Conservation (phyloP, 1,140 invertebrate species). For the Heliconius hermathena region DNA sequence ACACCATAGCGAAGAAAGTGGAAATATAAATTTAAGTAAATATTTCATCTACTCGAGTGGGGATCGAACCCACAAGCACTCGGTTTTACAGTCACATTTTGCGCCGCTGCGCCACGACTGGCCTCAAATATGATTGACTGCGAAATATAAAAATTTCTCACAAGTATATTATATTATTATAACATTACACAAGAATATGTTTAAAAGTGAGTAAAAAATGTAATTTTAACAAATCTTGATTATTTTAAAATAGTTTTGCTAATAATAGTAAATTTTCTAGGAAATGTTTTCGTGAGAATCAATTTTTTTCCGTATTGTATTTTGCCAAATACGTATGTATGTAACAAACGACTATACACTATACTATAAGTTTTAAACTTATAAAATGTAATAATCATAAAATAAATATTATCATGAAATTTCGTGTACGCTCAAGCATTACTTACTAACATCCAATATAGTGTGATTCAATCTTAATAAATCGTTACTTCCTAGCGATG, state of each 20-base stretch:
- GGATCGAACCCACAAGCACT: no score
- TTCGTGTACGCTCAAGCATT: slow-evolving; percentile 27
- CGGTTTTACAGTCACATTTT: no score
- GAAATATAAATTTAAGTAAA: no score
- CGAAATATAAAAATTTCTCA: background rate
- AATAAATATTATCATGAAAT: background rate
- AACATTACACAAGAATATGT: background rate
- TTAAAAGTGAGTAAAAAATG: no score
- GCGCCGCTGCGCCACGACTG: no score
- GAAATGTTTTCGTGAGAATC: background rate
- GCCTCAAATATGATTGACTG: no score
- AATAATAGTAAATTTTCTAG: no score
- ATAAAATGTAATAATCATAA: background rate
- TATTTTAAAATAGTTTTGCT: background rate
- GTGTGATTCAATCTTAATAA: background rate
- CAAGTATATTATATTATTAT: background rate
- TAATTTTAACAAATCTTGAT: background rate
- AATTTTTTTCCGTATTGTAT: slow-evolving; percentile 14
- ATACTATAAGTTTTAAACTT: background rate
- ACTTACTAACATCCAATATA: slow-evolving; percentile 19
- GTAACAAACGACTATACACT: background rate
- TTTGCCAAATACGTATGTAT: slow-evolving; percentile 18
- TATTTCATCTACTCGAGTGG: no score
- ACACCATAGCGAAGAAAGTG: no score
- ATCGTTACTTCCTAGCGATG: slow-evolving; percentile 1